These are phyloP conservation scores for Eretmocerus hayati DNA, from an alignment of 2,888 invertebrate species.

Conservation along the genomic window DNA sequence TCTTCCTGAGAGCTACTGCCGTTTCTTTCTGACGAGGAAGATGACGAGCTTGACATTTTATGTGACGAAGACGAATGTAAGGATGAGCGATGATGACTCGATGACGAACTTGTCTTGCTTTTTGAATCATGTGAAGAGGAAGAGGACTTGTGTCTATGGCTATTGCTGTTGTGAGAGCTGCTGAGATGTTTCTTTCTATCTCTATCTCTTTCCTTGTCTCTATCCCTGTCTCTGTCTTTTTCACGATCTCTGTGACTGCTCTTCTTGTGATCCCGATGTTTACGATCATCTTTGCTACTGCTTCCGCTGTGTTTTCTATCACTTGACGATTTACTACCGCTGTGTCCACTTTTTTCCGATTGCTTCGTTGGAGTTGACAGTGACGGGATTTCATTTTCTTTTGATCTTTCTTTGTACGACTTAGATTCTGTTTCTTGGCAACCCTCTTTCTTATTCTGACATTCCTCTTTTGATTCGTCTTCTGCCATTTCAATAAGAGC, in stretches of 20 bases:
- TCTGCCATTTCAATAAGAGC: constrained; percentile 45
- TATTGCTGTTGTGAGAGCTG: constrained; percentile 10
- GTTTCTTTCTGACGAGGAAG: constrained; percentile 16
- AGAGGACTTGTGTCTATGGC: constrained; percentile 10
- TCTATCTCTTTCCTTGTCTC: constrained; percentile 22
- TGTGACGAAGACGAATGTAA: constrained; percentile 15
- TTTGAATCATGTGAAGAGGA: constrained; percentile 9
- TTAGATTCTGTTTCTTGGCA: constrained; percentile 7
- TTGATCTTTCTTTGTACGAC: constrained; percentile 9
- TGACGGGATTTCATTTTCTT: constrained; percentile 20
- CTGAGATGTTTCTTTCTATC: constrained; percentile 25
- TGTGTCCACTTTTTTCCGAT: constrained; percentile 3
- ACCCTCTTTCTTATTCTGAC: constrained; percentile 25
- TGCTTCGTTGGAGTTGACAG: constrained; percentile 6
- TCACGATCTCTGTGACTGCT: constrained; percentile 23
- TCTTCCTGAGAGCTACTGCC: constrained; percentile 7
- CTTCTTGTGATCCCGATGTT: constrained; percentile 22
- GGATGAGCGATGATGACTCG: constrained; percentile 18
- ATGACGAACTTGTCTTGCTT: constrained; percentile 10
- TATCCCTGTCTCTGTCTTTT: constrained; percentile 11
- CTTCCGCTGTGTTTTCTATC: constrained; percentile 22
- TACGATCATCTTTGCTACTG: constrained; percentile 26
- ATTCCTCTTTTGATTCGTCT: constrained; percentile 40
- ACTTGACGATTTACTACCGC: not conserved
- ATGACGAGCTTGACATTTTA: constrained; percentile 15